Evolutionary conservation across 2,888 invertebrate genomes (phyloP), one percentile per base, ranked within the genome.

Genomic region (Rhimphoctona megacephalus): DNA sequence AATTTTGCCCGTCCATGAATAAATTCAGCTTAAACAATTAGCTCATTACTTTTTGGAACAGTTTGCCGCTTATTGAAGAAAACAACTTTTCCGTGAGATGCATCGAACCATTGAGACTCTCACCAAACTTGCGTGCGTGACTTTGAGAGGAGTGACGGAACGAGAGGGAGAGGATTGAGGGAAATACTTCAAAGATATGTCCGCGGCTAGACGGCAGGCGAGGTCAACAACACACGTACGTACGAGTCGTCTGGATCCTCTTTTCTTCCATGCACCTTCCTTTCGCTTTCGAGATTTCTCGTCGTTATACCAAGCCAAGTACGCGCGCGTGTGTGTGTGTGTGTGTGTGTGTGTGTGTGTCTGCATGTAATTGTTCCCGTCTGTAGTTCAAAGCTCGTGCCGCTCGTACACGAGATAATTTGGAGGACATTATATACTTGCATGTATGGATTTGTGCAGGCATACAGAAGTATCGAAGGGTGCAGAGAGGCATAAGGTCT

Each of bases 151-250:
- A 33, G 43, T 6, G 17, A 46, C 33, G 2, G 49, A 39, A 39
- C 39, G 39, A 17, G 49, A n/a, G 64, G 33, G n/a, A 19, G 64
- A n/a, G 72, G 22, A 25, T 43, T 66, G 73, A 66, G 64, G 61
- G 54, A 61, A 69, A 69, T 70, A 61, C 70, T 61, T 64, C 11
- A 49, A 73, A 70, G 82, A 82, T 82, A 74, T 85, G 79, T 76
- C 64, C 54, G 69, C 52, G 85, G 85, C 85, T 85, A 85, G 85
- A 85, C 85, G 79, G 69, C 67, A 74, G 73, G 78, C 85, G 85
- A 85, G 85, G 85, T 85, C 85, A 85, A 85, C 85, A 85, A 83
- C 85, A 85, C 85, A 70, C 69, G 61, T 39, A 39, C 19, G 36
- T 39, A 78, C 67, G 49, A 70, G 74, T 83, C 76, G 85, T 85